These are phyloP conservation scores for Corythornis leucogaster DNA, from an alignment of 2,797 vertebrate genomes.

Conservation along the genomic window DNA sequence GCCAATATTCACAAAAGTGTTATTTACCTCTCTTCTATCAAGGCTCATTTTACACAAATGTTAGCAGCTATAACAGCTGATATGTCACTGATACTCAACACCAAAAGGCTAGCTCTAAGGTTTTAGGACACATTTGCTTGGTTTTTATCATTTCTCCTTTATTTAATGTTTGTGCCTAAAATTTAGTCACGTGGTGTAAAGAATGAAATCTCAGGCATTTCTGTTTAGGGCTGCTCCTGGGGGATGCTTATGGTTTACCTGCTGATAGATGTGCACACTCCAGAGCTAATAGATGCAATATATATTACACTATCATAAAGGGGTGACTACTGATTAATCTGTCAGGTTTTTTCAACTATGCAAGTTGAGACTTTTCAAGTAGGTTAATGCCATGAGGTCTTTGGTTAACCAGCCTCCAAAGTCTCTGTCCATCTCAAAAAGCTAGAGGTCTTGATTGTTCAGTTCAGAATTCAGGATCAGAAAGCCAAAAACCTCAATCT, in stretches of 20 bases:
- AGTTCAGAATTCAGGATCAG: neutral
- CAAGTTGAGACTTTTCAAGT: neutral
- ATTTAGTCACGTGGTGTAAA: neutral
- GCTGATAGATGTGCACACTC: rapidly evolving
- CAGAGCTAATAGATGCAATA: neutral
- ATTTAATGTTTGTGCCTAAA: neutral
- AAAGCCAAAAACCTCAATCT: neutral
- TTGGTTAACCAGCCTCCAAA: neutral
- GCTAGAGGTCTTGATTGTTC: neutral
- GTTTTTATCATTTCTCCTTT: neutral
- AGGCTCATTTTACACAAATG: neutral
- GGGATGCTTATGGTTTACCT: neutral
- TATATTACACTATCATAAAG: neutral
- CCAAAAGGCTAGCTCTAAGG: neutral
- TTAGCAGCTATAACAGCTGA: neutral
- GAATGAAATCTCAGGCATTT: neutral
- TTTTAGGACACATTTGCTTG: neutral
- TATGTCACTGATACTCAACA: neutral
- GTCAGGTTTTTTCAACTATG: neutral
- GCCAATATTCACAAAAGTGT: conserved; percentile 17
- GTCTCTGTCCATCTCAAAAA: neutral
- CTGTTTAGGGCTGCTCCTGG: neutral
- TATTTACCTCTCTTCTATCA: conserved; percentile 32
- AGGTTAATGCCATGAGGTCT: neutral
- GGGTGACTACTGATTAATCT: neutral